Evolutionary conservation across 2,797 vertebrate genomes (phyloP).

Genomic region (Myotis vivesi): DNA sequence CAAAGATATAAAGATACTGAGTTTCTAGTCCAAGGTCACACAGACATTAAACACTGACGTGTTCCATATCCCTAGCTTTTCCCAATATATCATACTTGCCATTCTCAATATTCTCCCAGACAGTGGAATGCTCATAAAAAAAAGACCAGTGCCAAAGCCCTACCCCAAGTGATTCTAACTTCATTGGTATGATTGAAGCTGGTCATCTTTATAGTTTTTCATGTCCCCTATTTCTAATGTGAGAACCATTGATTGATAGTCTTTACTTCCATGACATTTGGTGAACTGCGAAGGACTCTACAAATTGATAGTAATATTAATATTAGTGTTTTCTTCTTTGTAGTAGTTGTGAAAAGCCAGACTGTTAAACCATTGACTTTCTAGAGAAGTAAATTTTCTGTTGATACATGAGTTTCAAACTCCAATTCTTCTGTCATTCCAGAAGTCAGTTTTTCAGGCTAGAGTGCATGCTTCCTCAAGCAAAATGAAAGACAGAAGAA

Average conservation of each 20-base stretch:
- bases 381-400: slow-evolving; percentile 37
- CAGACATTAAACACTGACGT: background rate
- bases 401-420: background rate
- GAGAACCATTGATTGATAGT: background rate
- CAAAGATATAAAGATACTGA: background rate
- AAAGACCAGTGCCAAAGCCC: background rate
- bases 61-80: background rate
- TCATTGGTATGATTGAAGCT: background rate
- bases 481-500: background rate
- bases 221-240: background rate
- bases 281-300: background rate
- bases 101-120: background rate
- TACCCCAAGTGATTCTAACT: background rate
- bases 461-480: background rate
- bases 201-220: background rate
- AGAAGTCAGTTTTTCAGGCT: background rate
- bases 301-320: background rate
- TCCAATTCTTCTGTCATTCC: slow-evolving; percentile 19
- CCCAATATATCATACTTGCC: background rate
- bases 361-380: background rate
- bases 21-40: background rate
- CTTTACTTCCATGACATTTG: background rate
- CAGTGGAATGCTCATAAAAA: background rate
- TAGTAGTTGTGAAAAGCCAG: background rate
- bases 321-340: slow-evolving; percentile 29